Evolutionary conservation across 2,797 vertebrate genomes (phyloP).

Genomic region (Tadarida brasiliensis): DNA sequence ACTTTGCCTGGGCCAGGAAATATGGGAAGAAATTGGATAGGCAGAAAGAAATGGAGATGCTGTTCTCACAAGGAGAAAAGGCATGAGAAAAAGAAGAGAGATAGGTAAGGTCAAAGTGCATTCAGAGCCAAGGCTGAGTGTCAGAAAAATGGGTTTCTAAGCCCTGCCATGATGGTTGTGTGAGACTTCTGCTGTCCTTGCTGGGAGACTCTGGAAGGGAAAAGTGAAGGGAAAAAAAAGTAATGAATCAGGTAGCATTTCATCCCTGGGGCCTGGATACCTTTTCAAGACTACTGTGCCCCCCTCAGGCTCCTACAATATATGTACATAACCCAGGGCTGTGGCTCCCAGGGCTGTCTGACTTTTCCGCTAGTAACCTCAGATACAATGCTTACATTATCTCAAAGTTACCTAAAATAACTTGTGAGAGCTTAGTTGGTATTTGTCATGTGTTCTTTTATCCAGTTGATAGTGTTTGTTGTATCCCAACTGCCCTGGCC

Average conservation of each 20-base stretch:
- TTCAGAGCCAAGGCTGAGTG: neutral
- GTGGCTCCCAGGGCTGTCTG: neutral
- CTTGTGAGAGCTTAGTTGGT: neutral
- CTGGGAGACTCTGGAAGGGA: neutral
- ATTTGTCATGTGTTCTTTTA: neutral
- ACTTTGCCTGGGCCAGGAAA: neutral
- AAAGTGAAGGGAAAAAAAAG: conserved; percentile 55
- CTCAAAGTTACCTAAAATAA: conserved; percentile 30
- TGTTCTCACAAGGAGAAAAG: conserved; percentile 16
- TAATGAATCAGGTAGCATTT: neutral
- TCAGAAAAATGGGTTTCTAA: conserved; percentile 3
- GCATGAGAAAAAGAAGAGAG: neutral
- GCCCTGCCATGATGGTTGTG: neutral
- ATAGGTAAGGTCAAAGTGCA: neutral
- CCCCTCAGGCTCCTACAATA: neutral
- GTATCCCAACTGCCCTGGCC: neutral
- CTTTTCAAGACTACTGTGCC: conserved; percentile 21
- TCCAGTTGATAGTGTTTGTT: neutral
- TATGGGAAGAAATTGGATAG: neutral
- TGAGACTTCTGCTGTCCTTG: conserved; percentile 8
- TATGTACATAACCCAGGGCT: neutral
- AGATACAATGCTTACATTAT: neutral
- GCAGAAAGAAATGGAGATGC: neutral
- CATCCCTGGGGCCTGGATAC: neutral
- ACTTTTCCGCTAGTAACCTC: neutral